phyloP scores from a whole-genome alignment of 2,113 vertebrate genomes.

The Bubalus kerabau region DNA sequence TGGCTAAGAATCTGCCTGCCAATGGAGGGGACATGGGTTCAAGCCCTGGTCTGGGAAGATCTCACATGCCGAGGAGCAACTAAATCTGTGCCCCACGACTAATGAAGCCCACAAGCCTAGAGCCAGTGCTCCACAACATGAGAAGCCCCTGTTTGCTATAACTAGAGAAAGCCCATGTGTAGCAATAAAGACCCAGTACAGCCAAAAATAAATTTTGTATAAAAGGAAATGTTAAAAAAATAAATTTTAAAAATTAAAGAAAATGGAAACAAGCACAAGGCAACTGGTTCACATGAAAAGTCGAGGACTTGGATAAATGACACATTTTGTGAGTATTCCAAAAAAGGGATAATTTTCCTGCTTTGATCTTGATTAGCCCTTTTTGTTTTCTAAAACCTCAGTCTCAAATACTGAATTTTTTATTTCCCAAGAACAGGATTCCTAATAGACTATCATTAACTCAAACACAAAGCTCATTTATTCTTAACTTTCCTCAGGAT shows the following conservation, averaged over 20 bases:
- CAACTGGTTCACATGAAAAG: background rate
- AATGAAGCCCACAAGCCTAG: background rate
- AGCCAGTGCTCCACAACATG: background rate
- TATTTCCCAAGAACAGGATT: background rate
- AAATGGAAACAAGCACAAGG: background rate
- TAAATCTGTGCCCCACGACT: background rate
- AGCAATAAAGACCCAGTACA: background rate
- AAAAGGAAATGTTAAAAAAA: background rate
- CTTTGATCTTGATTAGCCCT: background rate
- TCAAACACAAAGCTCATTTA: background rate
- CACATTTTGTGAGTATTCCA: background rate
- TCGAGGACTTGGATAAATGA: background rate
- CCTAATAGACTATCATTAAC: background rate
- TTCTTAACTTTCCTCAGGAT: background rate
- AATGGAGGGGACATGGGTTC: background rate
- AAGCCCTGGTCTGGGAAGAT: background rate
- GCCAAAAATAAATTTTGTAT: background rate
- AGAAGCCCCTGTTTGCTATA: background rate
- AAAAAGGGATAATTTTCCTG: background rate
- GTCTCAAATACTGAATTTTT: background rate
- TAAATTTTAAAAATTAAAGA: background rate
- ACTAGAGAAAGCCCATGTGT: background rate
- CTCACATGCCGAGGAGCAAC: background rate
- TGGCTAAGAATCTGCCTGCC: background rate
- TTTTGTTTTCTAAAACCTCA: slow-evolving; percentile 35